phyloP scores from a whole-genome alignment of 2,888 invertebrate genomes.

The Atrina japonica region DNA sequence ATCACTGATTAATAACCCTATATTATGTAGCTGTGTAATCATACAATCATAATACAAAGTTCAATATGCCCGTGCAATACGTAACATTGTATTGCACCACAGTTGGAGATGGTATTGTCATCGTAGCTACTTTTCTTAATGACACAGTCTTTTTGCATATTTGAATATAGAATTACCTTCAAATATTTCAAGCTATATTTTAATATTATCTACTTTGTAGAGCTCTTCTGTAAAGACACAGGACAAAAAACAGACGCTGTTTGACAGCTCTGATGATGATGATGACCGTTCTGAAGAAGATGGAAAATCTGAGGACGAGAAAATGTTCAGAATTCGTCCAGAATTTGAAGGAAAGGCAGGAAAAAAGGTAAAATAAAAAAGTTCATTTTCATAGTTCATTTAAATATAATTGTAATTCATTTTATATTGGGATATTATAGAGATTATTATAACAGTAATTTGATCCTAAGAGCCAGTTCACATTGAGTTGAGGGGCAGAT shows the following conservation, averaged over 20 bases:
- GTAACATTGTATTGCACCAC: no score
- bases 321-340: slow-evolving; percentile 83
- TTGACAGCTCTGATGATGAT: slow-evolving; percentile 75
- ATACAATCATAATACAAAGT: no score
- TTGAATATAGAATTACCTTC: background rate
- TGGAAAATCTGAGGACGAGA: slow-evolving; percentile 80
- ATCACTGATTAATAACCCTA: no score
- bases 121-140: background rate
- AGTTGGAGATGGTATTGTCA: background rate
- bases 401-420: background rate
- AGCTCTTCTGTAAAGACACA: slow-evolving; percentile 7
- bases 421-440: no score
- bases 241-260: slow-evolving; percentile 37
- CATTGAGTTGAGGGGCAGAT: no score
- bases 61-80: no score
- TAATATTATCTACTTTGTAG: background rate
- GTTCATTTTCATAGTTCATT: background rate
- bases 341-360: slow-evolving; percentile 86
- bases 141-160: background rate
- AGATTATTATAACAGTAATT: no score
- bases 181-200: no score
- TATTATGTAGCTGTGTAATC: no score
- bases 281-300: slow-evolving; percentile 66
- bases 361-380: slow-evolving; percentile 83
- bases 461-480: no score